A percentile compares a stretch with the other conserved stretches of the same genome.
Evolutionary conservation across 2,797 vertebrate species (phyloP).

Genomic region (Psittacula derbiana): DNA sequence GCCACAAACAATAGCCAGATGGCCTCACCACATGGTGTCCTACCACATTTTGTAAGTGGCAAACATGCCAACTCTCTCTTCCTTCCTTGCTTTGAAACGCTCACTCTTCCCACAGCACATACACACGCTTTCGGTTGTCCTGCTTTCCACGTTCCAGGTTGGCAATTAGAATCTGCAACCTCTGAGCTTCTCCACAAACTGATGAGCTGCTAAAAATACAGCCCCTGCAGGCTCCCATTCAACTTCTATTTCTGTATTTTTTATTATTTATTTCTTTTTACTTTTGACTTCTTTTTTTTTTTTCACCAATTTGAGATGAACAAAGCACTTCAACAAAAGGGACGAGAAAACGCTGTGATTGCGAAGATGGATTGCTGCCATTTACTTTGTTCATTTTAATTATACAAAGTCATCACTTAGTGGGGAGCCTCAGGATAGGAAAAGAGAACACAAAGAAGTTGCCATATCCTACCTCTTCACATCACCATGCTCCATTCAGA

Average conservation of each 20-base stretch:
- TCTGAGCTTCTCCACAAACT: constrained; percentile 69
- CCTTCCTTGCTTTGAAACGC: neutral
- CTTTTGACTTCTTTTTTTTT: constrained; percentile 46
- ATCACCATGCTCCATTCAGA: constrained; percentile 47
- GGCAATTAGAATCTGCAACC: constrained; percentile 76
- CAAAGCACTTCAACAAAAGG: constrained; percentile 77
- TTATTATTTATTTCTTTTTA: constrained; percentile 66
- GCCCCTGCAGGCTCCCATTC: constrained; percentile 73
- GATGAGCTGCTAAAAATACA: constrained; percentile 80
- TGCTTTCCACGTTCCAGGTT: constrained; percentile 56
- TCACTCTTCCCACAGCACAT: neutral
- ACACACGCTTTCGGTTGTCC: constrained; percentile 12
- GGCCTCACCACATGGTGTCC: neutral
- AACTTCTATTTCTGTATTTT: constrained; percentile 77
- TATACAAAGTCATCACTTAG: constrained; percentile 74
- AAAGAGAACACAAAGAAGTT: constrained; percentile 7
- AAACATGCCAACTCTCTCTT: constrained; percentile 12
- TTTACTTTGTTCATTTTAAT: constrained; percentile 75
- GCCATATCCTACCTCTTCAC: constrained; percentile 1
- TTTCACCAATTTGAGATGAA: constrained; percentile 71
- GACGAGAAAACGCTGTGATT: constrained; percentile 68
- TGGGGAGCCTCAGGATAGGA: constrained; percentile 34
- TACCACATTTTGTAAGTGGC: neutral
- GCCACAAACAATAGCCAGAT: constrained; percentile 7
- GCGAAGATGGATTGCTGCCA: constrained; percentile 60